Percentiles rank a stretch among this genome's conserved stretches.
These are phyloP conservation scores for Denticeps clupeoides DNA, from an alignment of 2,797 vertebrate genomes.

Conservation along the genomic window DNA sequence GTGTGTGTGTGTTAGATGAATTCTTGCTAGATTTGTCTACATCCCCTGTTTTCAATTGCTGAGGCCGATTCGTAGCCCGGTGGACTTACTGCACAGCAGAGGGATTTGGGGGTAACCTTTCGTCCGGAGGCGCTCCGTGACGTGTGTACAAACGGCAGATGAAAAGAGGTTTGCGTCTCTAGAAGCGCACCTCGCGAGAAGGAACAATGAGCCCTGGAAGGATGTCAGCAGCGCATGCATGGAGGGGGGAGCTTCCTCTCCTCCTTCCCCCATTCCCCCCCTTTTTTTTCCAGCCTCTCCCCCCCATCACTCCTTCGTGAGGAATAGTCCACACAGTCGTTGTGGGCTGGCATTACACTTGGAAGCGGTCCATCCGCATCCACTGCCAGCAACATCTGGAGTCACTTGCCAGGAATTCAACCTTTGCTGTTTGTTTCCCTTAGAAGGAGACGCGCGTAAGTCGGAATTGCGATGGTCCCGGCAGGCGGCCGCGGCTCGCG, in stretches of 20 bases:
- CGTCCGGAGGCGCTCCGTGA: too few species aligned
- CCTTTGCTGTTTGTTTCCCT: slow-evolving; percentile 76
- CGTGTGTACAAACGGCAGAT: too few species aligned
- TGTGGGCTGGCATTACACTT: slow-evolving; percentile 38
- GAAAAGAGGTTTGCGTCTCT: too few species aligned
- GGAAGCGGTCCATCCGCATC: slow-evolving; percentile 55
- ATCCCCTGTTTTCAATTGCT: too few species aligned
- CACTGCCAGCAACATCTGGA: slow-evolving; percentile 70
- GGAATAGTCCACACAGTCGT: slow-evolving; percentile 29
- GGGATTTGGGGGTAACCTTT: too few species aligned
- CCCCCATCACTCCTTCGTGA: background rate
- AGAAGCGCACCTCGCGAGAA: background rate
- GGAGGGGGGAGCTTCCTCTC: slow-evolving; percentile 11
- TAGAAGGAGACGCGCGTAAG: slow-evolving; percentile 71
- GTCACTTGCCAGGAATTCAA: slow-evolving; percentile 81
- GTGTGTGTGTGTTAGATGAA: background rate
- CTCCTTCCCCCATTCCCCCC: background rate
- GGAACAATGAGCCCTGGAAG: slow-evolving; percentile 2
- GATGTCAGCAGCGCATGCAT: slow-evolving; percentile 11
- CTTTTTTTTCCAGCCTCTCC: slow-evolving; percentile 7
- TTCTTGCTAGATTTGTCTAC: too few species aligned
- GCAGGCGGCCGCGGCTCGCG: slow-evolving; percentile 26
- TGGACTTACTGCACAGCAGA: too few species aligned
- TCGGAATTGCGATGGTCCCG: slow-evolving; percentile 56
- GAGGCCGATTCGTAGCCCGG: too few species aligned